A percentile compares a stretch with the other conserved stretches of the same genome.
Conservation (phyloP, 1,140 invertebrate species). For the Antheraea pernyi region DNA sequence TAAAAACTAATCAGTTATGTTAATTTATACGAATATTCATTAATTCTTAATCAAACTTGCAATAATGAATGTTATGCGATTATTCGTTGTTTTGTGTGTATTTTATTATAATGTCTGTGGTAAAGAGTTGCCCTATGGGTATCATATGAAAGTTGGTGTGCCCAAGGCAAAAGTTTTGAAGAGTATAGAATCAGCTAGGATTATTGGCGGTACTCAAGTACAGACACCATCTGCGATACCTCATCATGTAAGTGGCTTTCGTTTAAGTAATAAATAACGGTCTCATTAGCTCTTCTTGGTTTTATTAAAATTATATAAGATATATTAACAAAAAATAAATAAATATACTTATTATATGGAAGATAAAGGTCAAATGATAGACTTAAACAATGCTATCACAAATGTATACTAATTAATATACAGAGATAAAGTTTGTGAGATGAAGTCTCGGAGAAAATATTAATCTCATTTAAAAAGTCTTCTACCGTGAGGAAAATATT, state of each 20-base stretch:
- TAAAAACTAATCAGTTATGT: not conserved
- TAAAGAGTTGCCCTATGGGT: conserved; percentile 22
- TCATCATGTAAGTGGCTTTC: conserved; percentile 37
- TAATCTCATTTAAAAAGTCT: no score
- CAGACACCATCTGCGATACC: conserved; percentile 26
- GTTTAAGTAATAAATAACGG: not conserved
- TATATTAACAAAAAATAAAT: no score
- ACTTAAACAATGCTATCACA: no score
- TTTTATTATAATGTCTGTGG: not conserved
- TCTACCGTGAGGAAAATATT: no score
- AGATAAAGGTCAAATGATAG: no score
- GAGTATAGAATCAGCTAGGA: conserved; percentile 27
- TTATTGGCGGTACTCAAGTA: conserved; percentile 43
- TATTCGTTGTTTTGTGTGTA: conserved; percentile 15
- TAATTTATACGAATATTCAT: not conserved
- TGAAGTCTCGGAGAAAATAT: no score
- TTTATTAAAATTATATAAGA: no score
- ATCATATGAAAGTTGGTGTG: conserved; percentile 42
- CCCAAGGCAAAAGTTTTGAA: conserved; percentile 30
- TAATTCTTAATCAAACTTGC: conserved; percentile 8
- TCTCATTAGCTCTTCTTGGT: no score
- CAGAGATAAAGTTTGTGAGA: no score
- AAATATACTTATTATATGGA: no score
- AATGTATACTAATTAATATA: no score
- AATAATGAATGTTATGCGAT: conserved; percentile 5